Evolutionary conservation across 2,113 vertebrate species (phyloP).

Genomic region (Oxyura jamaicensis): DNA sequence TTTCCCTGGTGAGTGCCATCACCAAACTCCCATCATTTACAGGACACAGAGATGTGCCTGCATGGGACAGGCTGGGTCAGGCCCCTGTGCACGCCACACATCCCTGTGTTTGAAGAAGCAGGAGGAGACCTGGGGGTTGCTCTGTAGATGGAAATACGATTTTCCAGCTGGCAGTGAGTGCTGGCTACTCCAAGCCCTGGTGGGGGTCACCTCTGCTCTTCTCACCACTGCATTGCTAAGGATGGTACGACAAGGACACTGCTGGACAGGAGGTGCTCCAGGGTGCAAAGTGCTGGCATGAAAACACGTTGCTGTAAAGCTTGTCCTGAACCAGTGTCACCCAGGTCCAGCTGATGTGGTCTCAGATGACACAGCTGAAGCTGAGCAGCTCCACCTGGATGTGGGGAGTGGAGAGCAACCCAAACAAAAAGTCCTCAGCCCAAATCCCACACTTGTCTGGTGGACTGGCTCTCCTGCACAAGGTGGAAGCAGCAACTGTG

Average conservation of each 20-base stretch:
- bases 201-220: neutral
- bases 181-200: too few relatives aligned
- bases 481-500: neutral
- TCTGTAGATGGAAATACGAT: neutral
- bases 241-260: neutral
- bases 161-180: neutral
- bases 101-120: accelerated
- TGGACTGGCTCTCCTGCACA: neutral
- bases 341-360: neutral
- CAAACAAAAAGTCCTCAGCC: neutral
- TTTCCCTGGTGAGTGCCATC: neutral
- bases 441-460: neutral
- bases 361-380: neutral
- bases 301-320: neutral
- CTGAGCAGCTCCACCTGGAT: neutral
- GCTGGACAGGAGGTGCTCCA: neutral
- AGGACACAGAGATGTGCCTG: accelerated
- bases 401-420: neutral
- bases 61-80: neutral
- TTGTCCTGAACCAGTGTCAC: accelerated
- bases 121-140: neutral
- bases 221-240: neutral
- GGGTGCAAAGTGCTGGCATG: neutral
- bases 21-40: accelerated
- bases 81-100: neutral